Conservation (phyloP, 2,888 invertebrate genomes). For the Dasysyrphus albostriatus region DNA sequence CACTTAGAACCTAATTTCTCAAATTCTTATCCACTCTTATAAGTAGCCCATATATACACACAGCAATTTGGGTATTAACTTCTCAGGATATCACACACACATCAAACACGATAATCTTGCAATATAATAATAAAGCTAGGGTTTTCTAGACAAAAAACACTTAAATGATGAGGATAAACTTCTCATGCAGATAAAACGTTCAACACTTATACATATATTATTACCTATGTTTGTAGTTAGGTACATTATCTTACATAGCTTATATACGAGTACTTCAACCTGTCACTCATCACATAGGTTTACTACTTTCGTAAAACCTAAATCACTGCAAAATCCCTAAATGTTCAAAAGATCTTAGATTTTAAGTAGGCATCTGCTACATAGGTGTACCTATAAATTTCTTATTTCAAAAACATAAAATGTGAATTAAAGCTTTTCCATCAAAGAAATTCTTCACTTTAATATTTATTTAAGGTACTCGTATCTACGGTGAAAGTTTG, state of each 20-base stretch:
- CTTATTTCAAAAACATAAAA: background rate
- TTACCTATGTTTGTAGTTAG: background rate
- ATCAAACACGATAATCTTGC: background rate
- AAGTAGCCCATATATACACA: background rate
- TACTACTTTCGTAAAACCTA: background rate
- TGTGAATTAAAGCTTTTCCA: background rate
- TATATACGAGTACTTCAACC: constrained; percentile 14
- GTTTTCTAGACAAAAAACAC: background rate
- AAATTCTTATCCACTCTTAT: constrained; percentile 5
- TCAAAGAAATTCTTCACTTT: background rate
- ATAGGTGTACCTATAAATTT: background rate
- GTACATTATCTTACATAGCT: background rate
- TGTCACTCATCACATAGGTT: constrained; percentile 9
- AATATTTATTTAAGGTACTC: background rate
- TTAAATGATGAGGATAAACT: constrained; percentile 17
- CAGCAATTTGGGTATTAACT: background rate
- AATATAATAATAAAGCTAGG: background rate
- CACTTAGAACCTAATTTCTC: background rate
- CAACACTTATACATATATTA: background rate
- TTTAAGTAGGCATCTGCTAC: background rate
- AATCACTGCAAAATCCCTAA: background rate
- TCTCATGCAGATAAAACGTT: constrained; percentile 16
- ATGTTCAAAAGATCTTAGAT: constrained; percentile 3
- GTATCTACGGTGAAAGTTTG: constrained; percentile 1
- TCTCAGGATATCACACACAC: background rate